Evolutionary conservation across 2,113 vertebrate genomes (phyloP).

Genomic region (Siphamia tubifer): DNA sequence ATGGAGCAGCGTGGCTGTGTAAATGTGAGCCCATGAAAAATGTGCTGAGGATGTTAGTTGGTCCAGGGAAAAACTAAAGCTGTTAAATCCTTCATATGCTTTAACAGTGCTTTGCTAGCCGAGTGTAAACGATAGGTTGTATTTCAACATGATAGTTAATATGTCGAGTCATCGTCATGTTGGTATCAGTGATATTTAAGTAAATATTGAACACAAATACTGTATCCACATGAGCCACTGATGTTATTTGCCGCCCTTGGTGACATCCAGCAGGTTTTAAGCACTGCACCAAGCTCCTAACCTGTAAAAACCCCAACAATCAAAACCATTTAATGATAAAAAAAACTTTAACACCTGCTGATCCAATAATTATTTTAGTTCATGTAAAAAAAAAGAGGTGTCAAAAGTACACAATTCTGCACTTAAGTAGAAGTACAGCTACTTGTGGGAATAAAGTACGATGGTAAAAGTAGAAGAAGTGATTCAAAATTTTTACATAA

Average conservation of each 20-base stretch:
- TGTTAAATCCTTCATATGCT: not conserved
- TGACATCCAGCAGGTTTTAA: not conserved
- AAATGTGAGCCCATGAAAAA: conserved; percentile 44
- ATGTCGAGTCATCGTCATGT: not conserved
- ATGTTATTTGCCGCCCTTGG: not conserved
- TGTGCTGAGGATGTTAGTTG: conserved; percentile 7
- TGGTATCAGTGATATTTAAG: not conserved
- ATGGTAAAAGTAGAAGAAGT: too few relatives aligned
- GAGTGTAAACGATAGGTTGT: not conserved
- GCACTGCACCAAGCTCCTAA: not conserved
- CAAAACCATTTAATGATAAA: too few relatives aligned
- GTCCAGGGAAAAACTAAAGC: not conserved
- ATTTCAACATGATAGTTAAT: not conserved
- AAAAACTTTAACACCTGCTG: too few relatives aligned
- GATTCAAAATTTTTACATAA: too few relatives aligned
- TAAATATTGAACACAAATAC: not conserved
- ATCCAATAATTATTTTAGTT: too few relatives aligned
- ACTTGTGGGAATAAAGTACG: too few relatives aligned
- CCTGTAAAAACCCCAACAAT: conserved; percentile 11
- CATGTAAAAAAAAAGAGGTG: too few relatives aligned
- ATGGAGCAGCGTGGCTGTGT: conserved; percentile 48
- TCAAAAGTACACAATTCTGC: too few relatives aligned
- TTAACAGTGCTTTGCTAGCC: conserved; percentile 2
- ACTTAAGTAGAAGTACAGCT: too few relatives aligned
- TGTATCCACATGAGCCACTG: not conserved